phyloP scores from a whole-genome alignment of 2,888 invertebrate genomes.

The Eurois occulta region DNA sequence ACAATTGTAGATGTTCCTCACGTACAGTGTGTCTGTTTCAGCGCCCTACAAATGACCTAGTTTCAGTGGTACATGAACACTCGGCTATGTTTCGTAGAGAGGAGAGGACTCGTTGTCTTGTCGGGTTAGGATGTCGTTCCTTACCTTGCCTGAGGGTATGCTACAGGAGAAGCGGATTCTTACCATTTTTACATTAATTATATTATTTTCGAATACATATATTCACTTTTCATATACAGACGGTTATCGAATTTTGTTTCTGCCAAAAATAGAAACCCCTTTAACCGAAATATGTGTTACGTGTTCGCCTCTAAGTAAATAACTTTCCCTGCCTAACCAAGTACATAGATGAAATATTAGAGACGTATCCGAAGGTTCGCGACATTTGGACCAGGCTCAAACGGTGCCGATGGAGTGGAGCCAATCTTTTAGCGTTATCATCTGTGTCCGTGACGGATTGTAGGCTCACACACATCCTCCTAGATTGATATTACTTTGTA shows the following conservation, averaged over 20 bases:
- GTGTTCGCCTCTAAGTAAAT: slow-evolving; percentile 12
- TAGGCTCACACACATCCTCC: slow-evolving; percentile 6
- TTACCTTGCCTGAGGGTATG: slow-evolving; percentile 6
- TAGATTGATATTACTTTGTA: slow-evolving; percentile 43
- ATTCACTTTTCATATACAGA: not conserved
- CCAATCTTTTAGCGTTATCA: slow-evolving; percentile 59
- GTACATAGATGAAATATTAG: slow-evolving; percentile 43
- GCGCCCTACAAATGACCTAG: slow-evolving; percentile 71
- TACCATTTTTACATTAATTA: not conserved
- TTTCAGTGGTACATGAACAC: slow-evolving; percentile 57
- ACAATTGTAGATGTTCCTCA: slow-evolving; percentile 72
- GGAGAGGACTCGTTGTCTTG: not conserved
- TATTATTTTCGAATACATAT: not conserved
- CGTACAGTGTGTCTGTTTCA: slow-evolving; percentile 69
- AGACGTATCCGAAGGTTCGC: slow-evolving; percentile 25
- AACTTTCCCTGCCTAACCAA: slow-evolving; percentile 10
- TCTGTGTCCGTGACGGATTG: slow-evolving; percentile 52
- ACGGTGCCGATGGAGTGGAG: slow-evolving; percentile 22
- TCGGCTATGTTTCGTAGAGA: slow-evolving; percentile 1
- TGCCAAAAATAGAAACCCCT: slow-evolving; percentile 18
- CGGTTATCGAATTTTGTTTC: not conserved
- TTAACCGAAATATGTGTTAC: not conserved
- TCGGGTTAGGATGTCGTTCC: not conserved
- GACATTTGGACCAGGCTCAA: slow-evolving; percentile 35
- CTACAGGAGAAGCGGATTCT: not conserved